A percentile compares a stretch with the other conserved stretches of the same genome.
Conservation (phyloP, 2,113 vertebrate species). For the Ciconia maguari region DNA sequence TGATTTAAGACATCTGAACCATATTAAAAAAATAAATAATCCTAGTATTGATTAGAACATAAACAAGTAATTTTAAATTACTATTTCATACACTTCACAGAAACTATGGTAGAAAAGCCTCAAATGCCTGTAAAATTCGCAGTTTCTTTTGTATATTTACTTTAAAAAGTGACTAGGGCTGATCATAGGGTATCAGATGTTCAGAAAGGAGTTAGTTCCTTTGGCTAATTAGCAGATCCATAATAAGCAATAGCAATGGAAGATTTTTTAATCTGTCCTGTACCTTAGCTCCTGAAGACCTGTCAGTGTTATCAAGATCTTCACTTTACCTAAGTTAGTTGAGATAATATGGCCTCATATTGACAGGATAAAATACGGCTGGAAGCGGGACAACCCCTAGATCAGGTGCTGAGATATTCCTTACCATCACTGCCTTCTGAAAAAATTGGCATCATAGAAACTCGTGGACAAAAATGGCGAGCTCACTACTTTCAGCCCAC, state of each 20-base stretch:
- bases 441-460: background rate
- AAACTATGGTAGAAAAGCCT: background rate
- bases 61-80: background rate
- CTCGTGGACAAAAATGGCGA: background rate
- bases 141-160: background rate
- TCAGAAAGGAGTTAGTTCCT: background rate
- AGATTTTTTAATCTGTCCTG: background rate
- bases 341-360: background rate
- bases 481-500: background rate
- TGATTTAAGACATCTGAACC: background rate
- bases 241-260: background rate
- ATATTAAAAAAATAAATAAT: background rate
- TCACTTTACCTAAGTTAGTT: background rate
- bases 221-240: background rate
- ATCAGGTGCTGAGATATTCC: background rate
- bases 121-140: background rate
- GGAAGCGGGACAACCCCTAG: background rate
- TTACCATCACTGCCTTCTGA: background rate
- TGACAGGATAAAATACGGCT: background rate
- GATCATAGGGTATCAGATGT: background rate
- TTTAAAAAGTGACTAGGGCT: background rate
- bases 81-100: background rate
- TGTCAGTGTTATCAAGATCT: background rate
- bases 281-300: background rate
- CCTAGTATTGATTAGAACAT: background rate